phyloP scores from a whole-genome alignment of 2,797 vertebrate genomes.

The Echeneis naucrates region DNA sequence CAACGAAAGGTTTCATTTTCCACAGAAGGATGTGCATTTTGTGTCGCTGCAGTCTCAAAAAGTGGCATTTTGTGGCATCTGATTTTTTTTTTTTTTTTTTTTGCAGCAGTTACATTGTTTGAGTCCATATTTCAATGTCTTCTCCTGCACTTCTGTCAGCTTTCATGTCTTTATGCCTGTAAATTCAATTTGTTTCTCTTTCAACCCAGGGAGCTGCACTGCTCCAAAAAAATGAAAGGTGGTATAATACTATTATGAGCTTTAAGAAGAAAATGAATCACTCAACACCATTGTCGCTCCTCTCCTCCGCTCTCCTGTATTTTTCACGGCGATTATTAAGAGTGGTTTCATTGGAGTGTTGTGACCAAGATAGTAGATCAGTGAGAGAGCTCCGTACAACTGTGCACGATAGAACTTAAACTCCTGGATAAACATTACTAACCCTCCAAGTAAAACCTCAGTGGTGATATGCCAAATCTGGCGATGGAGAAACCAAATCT shows the following conservation, averaged over 20 bases:
- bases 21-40: conserved; percentile 57
- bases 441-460: too few species aligned
- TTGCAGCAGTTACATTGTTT: conserved; percentile 67
- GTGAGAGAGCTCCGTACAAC: too few species aligned
- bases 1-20: conserved; percentile 53
- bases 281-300: conserved; percentile 20
- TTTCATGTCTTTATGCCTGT: conserved; percentile 66
- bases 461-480: too few species aligned
- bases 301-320: conserved; percentile 5
- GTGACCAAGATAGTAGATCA: too few species aligned
- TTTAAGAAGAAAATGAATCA: conserved; percentile 65
- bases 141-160: conserved; percentile 63
- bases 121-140: conserved; percentile 63
- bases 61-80: conserved; percentile 50
- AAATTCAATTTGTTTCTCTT: conserved; percentile 79
- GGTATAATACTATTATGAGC: conserved; percentile 69
- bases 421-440: too few species aligned
- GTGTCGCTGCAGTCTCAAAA: conserved; percentile 38
- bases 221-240: conserved; percentile 71
- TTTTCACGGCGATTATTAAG: too few species aligned
- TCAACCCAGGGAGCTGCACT: conserved; percentile 63
- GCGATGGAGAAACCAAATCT: too few species aligned
- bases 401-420: too few species aligned
- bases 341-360: too few species aligned
- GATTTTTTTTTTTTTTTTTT: conserved; percentile 65